Evolutionary conservation across 2,888 invertebrate species (phyloP), one percentile per base, ranked within the genome.

Genomic region (Tipula vernalis): DNA sequence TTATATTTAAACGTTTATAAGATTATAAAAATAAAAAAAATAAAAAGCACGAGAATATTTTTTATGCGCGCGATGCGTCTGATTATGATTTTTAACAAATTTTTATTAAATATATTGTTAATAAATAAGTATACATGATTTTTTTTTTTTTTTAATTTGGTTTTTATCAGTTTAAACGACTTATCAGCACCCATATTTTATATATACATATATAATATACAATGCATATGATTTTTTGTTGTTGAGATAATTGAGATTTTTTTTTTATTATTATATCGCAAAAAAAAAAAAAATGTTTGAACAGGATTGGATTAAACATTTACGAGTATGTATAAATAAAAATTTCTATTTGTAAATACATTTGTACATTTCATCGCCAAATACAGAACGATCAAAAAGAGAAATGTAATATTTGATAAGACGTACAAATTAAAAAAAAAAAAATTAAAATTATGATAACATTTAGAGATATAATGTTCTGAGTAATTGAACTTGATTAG

Each of bases 391-490:
- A 28, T 28, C 28, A 28, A 28, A 28, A 71, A 71, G 71, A 71
- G 71, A 71, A 71, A 71, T 71, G 71, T 71, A 28, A 71, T 71
- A 28, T 71, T 71, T 71, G 71, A 71, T 71, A 71, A 71, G 71
- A 28, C 71, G 28, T 10, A 71, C 18, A 71, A 71, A 71, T 71
- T 71, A 71, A 71, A 71, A 71, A 71, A 71, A 51, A 51, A 51
- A 51, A 51, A 51, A 15, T 10, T 15, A 57, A 57, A 71, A 71
- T 71, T 71, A 71, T 71, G 28, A 71, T 71, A 71, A 71, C 71
- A 71, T 71, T 71, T 71, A 71, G 71, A 71, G 71, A 71, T 71
- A 71, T 71, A 71, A 71, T 71, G 71, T 71, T 71, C 71, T 71
- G 71, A 71, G 71, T 71, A 71, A 71, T 71, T 71, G 71, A 71